Percentiles rank a stretch among this genome's conserved stretches.
Conservation (phyloP, 2,113 vertebrate genomes). For the Cyanocitta stelleri region DNA sequence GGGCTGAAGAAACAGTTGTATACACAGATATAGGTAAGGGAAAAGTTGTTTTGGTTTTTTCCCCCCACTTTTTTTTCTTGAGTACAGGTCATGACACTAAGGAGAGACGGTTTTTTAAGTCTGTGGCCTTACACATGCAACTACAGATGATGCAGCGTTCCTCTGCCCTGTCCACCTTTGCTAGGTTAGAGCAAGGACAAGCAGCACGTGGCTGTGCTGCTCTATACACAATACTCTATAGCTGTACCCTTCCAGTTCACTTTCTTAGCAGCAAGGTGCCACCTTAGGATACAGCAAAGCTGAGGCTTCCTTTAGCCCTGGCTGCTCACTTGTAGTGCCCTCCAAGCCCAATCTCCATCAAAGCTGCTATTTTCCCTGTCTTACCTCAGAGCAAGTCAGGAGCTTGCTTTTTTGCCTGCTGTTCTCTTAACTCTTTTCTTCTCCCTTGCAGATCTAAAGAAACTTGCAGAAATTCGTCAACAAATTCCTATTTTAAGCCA, state of each 20-base stretch:
- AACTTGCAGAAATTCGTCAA: constrained; percentile 84
- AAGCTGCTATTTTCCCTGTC: not conserved
- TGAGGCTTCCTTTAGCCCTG: not conserved
- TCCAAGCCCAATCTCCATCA: not conserved
- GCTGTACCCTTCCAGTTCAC: not conserved
- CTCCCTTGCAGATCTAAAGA: constrained; percentile 84
- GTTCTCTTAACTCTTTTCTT: not conserved
- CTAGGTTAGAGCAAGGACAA: not conserved
- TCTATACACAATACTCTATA: not conserved
- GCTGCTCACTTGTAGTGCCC: not conserved
- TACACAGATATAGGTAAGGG: constrained; percentile 91
- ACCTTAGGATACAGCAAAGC: not conserved
- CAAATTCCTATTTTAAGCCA: constrained; percentile 90
- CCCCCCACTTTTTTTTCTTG: not conserved
- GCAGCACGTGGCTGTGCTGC: not conserved
- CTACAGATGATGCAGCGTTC: not conserved
- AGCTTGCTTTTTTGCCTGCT: not conserved
- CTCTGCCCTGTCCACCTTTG: not conserved
- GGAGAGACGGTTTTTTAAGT: not conserved
- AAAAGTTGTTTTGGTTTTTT: not conserved
- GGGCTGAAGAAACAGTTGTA: constrained; percentile 80
- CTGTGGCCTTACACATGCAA: not conserved
- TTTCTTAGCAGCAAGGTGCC: not conserved
- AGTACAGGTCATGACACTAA: not conserved
- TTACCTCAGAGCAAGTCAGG: not conserved